Base-by-base conservation (phyloP, 2,113 vertebrate genomes). In the Uria lomvia region DNA sequence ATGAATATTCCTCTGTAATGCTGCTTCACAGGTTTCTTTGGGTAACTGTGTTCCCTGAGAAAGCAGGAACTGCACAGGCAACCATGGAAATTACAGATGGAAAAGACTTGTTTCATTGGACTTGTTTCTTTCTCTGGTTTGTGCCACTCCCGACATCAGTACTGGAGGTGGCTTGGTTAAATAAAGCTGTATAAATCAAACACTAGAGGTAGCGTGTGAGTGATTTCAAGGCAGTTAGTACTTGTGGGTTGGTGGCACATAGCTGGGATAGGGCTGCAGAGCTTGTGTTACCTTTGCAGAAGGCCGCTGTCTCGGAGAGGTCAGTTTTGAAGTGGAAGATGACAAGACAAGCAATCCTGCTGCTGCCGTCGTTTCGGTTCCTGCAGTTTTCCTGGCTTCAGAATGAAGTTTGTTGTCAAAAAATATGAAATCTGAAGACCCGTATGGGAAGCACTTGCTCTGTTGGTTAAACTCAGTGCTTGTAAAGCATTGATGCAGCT, bases 351-450 rank as follows among this genome's bases (percentile, higher is more conserved):
- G 40, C 55, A 34, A 5, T 43, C 21, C 8, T 23, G 32, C 12
- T 18, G 5, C 34, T 42, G 29, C n/a, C 12, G 5, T 47, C 2
- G 0, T 47, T 55, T 14, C 2, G 0, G n/a, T 65, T 63, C 42
- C 16, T 73, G 52, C 30, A 38, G 34, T 47, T 32, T 73, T 45
- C 45, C 29, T 73, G 53, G 20, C 38, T 43, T 40, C 36, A 67
- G 45, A 23, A 29, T 38, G 32, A 43, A 52, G 1, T 1, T 6
- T 12, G 24, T 30, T 27, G 32, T 34, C 0, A 58, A 52, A 62
- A 72, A 8, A 43, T 1, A 3, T 2, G 5, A 16, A 50, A 58
- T 34, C 15, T 23, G 42, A 78, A 34, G 34, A 24, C 9, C 6
- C 29, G 0, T 5, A 5, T 38, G 8, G 23, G 66, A 43, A 66